Conservation (phyloP, 2,797 vertebrate genomes). For the Characodon lateralis region DNA sequence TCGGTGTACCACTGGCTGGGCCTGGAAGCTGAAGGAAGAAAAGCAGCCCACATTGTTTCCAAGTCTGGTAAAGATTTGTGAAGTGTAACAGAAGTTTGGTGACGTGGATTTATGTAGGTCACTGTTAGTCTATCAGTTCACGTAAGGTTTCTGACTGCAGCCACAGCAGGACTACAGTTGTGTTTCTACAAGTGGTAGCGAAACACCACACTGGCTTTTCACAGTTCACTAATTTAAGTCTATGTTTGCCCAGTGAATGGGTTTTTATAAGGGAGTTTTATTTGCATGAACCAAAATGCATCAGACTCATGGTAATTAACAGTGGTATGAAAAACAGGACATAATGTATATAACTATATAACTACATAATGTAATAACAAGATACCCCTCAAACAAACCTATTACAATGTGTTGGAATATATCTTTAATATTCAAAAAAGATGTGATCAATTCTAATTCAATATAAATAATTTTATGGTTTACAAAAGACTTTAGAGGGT, state of each 20-base stretch:
- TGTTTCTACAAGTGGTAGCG: neutral
- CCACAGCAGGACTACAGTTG: neutral
- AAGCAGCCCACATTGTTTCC: neutral
- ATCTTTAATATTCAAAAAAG: neutral
- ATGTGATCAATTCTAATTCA: neutral
- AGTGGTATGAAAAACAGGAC: neutral
- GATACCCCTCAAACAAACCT: neutral
- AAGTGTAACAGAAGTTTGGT: conserved; percentile 21
- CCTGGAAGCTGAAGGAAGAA: neutral
- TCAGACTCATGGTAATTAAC: neutral
- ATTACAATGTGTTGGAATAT: neutral
- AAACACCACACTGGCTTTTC: neutral
- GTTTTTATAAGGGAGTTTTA: conserved; percentile 9
- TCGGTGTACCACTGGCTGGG: conserved; percentile 9
- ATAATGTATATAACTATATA: neutral
- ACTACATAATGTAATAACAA: neutral
- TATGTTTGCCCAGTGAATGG: neutral
- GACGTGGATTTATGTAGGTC: conserved; percentile 39
- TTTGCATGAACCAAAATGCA: conserved; percentile 58
- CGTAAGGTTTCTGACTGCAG: conserved; percentile 19
- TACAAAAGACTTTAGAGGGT: neutral
- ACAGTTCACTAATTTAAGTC: neutral
- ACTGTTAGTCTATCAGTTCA: conserved; percentile 17
- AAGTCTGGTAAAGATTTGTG: neutral
- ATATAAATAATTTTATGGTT: neutral